phyloP scores from a whole-genome alignment of 2,113 vertebrate genomes.

The Grammomys dolichurus region DNA sequence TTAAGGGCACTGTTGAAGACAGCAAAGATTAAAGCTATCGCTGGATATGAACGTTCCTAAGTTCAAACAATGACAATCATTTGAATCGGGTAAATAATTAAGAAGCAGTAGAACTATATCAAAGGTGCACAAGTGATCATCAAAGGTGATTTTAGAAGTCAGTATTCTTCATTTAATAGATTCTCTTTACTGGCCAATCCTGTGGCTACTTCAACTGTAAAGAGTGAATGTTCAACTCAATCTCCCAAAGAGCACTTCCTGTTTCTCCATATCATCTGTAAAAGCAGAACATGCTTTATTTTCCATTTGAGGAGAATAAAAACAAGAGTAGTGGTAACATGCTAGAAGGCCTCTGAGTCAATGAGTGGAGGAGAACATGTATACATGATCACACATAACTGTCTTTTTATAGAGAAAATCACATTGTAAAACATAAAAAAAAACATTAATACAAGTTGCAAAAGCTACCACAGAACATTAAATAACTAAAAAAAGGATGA shows the following conservation, averaged over 20 bases:
- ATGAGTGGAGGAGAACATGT: neutral
- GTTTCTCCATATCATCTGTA: conserved; percentile 62
- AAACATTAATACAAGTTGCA: neutral
- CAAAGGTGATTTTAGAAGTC: conserved; percentile 56
- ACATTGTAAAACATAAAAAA: conserved; percentile 15
- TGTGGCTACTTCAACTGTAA: conserved; percentile 25
- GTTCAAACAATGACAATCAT: conserved; percentile 74
- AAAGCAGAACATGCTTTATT: conserved; percentile 55
- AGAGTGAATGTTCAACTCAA: conserved; percentile 40
- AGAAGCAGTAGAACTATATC: conserved; percentile 51
- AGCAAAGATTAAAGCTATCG: conserved; percentile 83
- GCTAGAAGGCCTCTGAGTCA: conserved; percentile 34
- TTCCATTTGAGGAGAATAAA: conserved; percentile 61
- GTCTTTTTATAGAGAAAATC: neutral
- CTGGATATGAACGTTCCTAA: conserved; percentile 12
- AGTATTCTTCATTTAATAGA: conserved; percentile 48
- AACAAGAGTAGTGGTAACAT: conserved; percentile 49
- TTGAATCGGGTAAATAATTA: conserved; percentile 59
- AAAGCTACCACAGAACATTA: conserved; percentile 54
- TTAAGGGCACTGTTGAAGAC: conserved; percentile 98
- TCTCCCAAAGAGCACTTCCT: conserved; percentile 62
- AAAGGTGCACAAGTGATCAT: conserved; percentile 64
- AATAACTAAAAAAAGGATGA: conserved; percentile 32
- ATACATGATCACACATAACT: neutral
- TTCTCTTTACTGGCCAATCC: conserved; percentile 60